Percentiles rank a stretch among this genome's conserved stretches.
Evolutionary conservation across 2,113 vertebrate species (phyloP).

Genomic region (Amphiprion ocellaris): DNA sequence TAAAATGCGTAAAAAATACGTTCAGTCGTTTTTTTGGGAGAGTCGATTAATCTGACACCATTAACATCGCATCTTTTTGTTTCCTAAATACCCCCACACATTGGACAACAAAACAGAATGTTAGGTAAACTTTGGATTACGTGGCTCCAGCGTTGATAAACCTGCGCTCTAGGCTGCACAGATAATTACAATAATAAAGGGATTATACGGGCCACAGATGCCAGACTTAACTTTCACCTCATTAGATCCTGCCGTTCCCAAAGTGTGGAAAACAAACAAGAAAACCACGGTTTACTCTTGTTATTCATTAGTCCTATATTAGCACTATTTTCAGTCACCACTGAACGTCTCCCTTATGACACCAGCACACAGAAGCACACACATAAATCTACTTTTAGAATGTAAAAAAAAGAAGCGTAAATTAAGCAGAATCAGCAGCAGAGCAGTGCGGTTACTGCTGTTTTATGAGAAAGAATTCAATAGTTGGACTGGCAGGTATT

Average conservation of each 20-base stretch:
- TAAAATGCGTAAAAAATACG: background rate
- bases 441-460: background rate
- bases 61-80: background rate
- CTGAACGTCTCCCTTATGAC: slow-evolving; percentile 32
- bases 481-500: background rate
- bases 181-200: slow-evolving; percentile 34
- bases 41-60: background rate
- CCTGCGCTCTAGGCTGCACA: background rate
- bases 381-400: slow-evolving; percentile 39
- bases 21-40: too few species aligned
- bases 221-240: slow-evolving; percentile 30
- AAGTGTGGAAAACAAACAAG: slow-evolving; percentile 56
- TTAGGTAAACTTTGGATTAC: background rate
- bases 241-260: slow-evolving; percentile 35
- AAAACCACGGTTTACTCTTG: slow-evolving; percentile 40
- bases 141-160: background rate
- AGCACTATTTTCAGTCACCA: slow-evolving; percentile 49
- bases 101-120: background rate
- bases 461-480: background rate
- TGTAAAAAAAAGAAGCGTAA: slow-evolving; percentile 15
- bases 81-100: background rate
- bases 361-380: background rate
- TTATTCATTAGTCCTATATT: slow-evolving; percentile 59
- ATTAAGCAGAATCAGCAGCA: background rate
- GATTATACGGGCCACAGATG: slow-evolving; percentile 27